Base-by-base conservation (phyloP, 2,113 vertebrate species). In the Cynocephalus volans region DNA sequence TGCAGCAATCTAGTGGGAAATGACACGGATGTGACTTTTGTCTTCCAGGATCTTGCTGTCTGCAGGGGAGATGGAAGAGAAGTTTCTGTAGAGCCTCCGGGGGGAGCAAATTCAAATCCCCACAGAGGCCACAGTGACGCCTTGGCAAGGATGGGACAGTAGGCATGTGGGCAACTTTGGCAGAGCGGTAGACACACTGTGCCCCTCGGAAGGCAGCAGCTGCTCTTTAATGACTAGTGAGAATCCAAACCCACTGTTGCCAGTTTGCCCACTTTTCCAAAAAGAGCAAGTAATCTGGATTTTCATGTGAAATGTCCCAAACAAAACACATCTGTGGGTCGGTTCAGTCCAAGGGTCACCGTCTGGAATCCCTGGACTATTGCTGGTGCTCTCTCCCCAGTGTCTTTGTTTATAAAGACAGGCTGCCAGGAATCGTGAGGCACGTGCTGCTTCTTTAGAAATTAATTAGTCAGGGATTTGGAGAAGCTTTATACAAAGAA, bases 401-500 rank as follows among this genome's bases (percentile, higher is more conserved):
- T 15, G 3, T 23, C 15, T 31, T 12, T 13, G 0, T 5, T 28
- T 13, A 6, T 67, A 17, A 45, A 19, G 50, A 41, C 11, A 31
- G 60, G 28, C 33, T 36, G 23, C 41, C 88, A 48, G 50, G 28
- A 33, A 70, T 54, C 3, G 0, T 41, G 36, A 87, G 70, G 72
- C 65, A 23, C 3, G 2, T 24, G 77, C 67, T 90, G 79, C 81
- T 93, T 28, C 93, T 88, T 92, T 54, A 62, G 73, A 88, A 92
- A 88, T 88, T 80, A 93, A 81, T 95, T 85, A 93, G 70, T 69
- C 77, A 19, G 67, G 50, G 72, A 83, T 88, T 93, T 89, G 64
- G 58, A 86, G 73, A 81, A 67, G 69, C n/a, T 95, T 93, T 93
- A 93, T 41, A 77, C 75, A 90, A 93, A 97, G 62, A 93, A 82